Evolutionary conservation across 2,113 vertebrate species (phyloP).

Genomic region (Neolamprologus toae): DNA sequence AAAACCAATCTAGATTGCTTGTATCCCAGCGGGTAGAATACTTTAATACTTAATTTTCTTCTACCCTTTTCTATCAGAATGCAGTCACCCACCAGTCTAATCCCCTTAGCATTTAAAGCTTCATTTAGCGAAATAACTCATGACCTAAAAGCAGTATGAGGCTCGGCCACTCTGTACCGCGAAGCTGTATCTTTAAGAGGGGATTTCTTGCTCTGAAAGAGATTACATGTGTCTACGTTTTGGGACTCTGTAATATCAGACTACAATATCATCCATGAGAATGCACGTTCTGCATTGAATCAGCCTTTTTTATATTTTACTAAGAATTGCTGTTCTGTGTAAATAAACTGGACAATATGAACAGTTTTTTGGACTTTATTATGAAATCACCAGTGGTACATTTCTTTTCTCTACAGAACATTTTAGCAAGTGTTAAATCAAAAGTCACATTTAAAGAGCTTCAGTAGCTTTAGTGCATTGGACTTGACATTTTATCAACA

Average conservation of each 20-base stretch:
- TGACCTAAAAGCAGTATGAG: constrained; percentile 37
- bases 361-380: not conserved
- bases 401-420: not conserved
- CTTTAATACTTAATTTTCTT: not conserved
- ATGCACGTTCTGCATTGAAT: not conserved
- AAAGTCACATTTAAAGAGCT: not conserved
- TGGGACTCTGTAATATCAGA: not conserved
- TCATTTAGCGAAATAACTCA: constrained; percentile 46
- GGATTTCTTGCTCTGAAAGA: not conserved
- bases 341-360: not conserved
- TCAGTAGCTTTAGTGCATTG: not conserved
- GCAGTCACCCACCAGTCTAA: constrained; percentile 30
- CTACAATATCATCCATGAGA: not conserved
- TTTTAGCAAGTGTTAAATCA: rapidly evolving
- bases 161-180: not conserved
- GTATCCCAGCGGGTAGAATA: not conserved
- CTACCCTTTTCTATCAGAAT: not conserved
- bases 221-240: constrained; percentile 17
- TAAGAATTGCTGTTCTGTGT: not conserved
- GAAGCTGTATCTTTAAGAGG: constrained; percentile 8
- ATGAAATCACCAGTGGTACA: not conserved
- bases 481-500: not conserved
- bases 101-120: constrained; percentile 35
- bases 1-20: not conserved
- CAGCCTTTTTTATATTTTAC: not conserved